Conservation (phyloP, 2,888 invertebrate genomes). For the Strigamia transsilvanica region DNA sequence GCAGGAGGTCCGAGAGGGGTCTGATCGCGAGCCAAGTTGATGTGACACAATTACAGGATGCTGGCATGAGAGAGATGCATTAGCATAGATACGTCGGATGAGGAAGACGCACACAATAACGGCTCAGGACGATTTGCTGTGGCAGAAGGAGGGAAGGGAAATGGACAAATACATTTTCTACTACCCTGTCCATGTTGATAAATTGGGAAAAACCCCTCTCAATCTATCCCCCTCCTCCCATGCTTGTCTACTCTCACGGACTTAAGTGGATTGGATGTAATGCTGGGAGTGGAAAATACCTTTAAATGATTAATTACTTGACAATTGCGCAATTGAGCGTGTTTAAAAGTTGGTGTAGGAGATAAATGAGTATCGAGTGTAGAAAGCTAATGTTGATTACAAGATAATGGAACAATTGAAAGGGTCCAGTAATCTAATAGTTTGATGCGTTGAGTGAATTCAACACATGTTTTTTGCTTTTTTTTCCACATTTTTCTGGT, state of each 20-base stretch:
- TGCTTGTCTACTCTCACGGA: not conserved
- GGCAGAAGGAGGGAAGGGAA: slow-evolving; percentile 33
- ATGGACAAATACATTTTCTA: slow-evolving; percentile 41
- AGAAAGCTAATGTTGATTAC: slow-evolving; percentile 11
- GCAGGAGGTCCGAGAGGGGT: slow-evolving; percentile 43
- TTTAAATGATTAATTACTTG: slow-evolving; percentile 47
- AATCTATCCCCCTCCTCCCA: not conserved
- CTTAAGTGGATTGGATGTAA: slow-evolving; percentile 40
- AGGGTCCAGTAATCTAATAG: slow-evolving; percentile 22
- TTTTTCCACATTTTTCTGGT: not conserved
- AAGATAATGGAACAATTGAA: slow-evolving; percentile 10
- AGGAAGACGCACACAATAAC: slow-evolving; percentile 44
- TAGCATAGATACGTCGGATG: slow-evolving; percentile 49
- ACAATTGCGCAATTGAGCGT: slow-evolving; percentile 28
- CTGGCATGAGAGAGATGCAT: slow-evolving; percentile 43
- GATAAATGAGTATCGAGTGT: slow-evolving; percentile 22
- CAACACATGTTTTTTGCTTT: not conserved
- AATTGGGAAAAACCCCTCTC: slow-evolving; percentile 28
- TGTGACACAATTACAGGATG: slow-evolving; percentile 46
- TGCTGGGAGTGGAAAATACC: slow-evolving; percentile 39
- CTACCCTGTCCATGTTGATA: slow-evolving; percentile 43
- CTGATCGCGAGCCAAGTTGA: slow-evolving; percentile 39
- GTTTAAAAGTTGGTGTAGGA: slow-evolving; percentile 1
- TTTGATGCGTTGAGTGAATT: slow-evolving; percentile 33
- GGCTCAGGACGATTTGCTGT: slow-evolving; percentile 40